Conservation (phyloP, 2,888 invertebrate species). For the Ophonus ardosiacus region DNA sequence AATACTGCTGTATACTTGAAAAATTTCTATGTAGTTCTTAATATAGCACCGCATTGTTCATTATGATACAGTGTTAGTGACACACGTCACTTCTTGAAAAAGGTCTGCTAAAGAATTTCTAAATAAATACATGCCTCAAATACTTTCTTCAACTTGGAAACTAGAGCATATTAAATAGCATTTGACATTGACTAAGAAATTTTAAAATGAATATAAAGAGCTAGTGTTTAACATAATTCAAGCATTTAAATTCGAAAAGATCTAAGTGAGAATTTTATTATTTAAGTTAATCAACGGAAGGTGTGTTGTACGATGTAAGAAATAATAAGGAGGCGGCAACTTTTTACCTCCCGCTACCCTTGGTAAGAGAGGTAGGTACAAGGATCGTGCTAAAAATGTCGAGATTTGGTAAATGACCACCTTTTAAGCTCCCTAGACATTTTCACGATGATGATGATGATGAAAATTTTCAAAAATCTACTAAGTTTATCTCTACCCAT, state of each 20-base stretch:
- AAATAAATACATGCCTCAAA: constrained; percentile 19
- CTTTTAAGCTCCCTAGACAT: no score
- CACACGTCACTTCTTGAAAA: neutral
- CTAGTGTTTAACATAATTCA: neutral
- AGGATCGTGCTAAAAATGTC: no score
- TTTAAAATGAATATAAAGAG: neutral
- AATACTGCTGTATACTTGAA: neutral
- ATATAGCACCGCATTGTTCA: neutral
- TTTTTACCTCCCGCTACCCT: no score
- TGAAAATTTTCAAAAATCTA: no score
- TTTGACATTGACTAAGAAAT: neutral
- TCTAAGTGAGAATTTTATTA: no score
- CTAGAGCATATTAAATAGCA: neutral
- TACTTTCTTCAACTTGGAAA: constrained; percentile 11
- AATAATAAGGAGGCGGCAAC: no score
- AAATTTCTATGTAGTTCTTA: neutral
- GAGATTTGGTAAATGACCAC: no score
- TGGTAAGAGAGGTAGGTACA: no score
- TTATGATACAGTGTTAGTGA: neutral
- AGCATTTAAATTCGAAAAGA: neutral
- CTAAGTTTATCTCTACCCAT: no score
- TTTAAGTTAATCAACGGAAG: no score
- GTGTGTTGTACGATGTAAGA: no score
- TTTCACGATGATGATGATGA: no score
- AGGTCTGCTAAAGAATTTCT: constrained; percentile 16